Evolutionary conservation across 2,888 invertebrate genomes (phyloP).

Genomic region (Ormyrus thymus): DNA sequence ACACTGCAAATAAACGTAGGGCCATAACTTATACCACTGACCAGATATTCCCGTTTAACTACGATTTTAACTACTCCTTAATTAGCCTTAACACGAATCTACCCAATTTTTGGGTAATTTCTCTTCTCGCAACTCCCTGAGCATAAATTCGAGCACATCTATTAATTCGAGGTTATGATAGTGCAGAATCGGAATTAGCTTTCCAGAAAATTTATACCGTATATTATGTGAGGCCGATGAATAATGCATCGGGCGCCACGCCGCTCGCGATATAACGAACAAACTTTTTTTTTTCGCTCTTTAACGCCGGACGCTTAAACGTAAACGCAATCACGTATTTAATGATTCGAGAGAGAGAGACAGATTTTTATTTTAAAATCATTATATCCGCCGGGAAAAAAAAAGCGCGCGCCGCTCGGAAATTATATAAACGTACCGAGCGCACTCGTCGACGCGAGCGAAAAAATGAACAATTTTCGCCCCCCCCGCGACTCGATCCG

Average conservation of each 20-base stretch:
- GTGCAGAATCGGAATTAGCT: constrained; percentile 14
- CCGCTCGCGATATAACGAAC: background rate
- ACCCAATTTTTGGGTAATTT: background rate
- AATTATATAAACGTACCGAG: constrained; percentile 4
- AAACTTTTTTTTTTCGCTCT: background rate
- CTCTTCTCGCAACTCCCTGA: background rate
- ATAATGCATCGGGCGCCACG: constrained; percentile 15
- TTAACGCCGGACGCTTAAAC: background rate
- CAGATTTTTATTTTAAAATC: background rate
- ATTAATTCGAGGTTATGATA: constrained; percentile 16
- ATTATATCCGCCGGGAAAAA: background rate
- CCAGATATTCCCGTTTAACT: constrained; percentile 1
- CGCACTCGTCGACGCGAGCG: background rate
- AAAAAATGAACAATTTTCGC: constrained; percentile 23
- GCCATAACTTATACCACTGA: background rate
- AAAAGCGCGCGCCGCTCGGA: background rate
- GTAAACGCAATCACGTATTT: background rate
- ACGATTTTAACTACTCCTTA: background rate
- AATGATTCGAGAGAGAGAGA: background rate
- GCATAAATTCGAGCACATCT: constrained; percentile 1
- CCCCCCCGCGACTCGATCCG: background rate
- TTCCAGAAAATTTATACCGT: constrained; percentile 21
- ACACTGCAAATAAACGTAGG: no score
- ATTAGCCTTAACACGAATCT: no score
- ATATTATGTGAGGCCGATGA: constrained; percentile 5